A percentile compares a stretch with the other conserved stretches of the same genome.
Evolutionary conservation across 2,888 invertebrate genomes (phyloP).

Genomic region (Orthosia gothica): DNA sequence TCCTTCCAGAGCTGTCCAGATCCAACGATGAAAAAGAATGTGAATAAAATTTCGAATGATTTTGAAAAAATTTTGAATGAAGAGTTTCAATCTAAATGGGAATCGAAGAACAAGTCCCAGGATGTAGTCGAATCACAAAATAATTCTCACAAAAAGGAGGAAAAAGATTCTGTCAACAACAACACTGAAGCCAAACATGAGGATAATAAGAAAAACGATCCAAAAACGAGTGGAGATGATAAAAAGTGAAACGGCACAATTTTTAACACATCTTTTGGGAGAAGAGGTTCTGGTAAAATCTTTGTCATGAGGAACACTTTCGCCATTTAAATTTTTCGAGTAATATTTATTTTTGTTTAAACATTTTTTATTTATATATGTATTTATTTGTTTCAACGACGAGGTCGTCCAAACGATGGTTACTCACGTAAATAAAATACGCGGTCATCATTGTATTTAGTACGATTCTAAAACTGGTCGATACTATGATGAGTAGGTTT

Average conservation of each 20-base stretch:
- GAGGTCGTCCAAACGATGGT: slow-evolving; percentile 46
- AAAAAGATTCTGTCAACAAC: slow-evolving; percentile 74
- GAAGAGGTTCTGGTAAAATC: slow-evolving; percentile 61
- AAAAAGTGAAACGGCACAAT: slow-evolving; percentile 74
- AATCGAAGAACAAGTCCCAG: slow-evolving; percentile 78
- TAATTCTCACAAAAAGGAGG: slow-evolving; percentile 75
- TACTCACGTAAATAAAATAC: slow-evolving; percentile 57
- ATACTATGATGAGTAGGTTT: slow-evolving; percentile 70
- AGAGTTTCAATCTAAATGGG: slow-evolving; percentile 85
- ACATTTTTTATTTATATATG: slow-evolving; percentile 76
- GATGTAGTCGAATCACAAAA: slow-evolving; percentile 74
- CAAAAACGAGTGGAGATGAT: slow-evolving; percentile 74
- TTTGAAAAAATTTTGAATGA: slow-evolving; percentile 87
- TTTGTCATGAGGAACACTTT: slow-evolving; percentile 62
- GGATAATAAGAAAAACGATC: slow-evolving; percentile 77
- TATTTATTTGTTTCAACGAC: slow-evolving; percentile 75
- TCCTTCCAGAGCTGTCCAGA: slow-evolving; percentile 85
- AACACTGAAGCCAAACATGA: slow-evolving; percentile 75
- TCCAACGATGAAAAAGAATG: slow-evolving; percentile 85
- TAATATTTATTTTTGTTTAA: slow-evolving; percentile 77
- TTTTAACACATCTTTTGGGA: slow-evolving; percentile 49
- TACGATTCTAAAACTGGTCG: slow-evolving; percentile 62
- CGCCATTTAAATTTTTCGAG: slow-evolving; percentile 77
- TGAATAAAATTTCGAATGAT: slow-evolving; percentile 86
- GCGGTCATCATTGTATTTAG: slow-evolving; percentile 59